phyloP scores from a whole-genome alignment of 2,113 vertebrate genomes.

The Anolis sagrei region DNA sequence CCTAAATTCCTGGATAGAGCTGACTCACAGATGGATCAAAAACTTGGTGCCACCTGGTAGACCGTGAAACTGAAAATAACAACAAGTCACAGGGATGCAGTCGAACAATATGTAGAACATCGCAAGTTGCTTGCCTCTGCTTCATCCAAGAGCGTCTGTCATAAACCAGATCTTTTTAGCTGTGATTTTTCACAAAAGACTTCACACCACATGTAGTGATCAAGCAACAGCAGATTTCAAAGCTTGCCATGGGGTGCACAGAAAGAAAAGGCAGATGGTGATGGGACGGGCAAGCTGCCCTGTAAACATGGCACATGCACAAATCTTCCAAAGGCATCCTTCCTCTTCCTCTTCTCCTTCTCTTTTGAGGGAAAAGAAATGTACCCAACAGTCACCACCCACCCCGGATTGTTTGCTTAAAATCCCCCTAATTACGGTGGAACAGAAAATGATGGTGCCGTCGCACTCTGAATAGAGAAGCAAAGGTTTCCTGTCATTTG shows the following conservation, averaged over 20 bases:
- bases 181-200: no score
- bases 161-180: neutral
- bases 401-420: slow-evolving; percentile 73
- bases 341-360: neutral
- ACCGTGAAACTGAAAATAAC: no score
- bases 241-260: neutral
- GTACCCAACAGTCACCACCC: slow-evolving; percentile 75
- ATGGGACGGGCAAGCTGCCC: neutral
- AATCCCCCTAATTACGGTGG: slow-evolving; percentile 79
- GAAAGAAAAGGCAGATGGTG: rapidly evolving
- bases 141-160: no score
- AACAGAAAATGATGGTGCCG: slow-evolving; percentile 72
- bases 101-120: no score
- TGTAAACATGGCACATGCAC: slow-evolving; percentile 53
- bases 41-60: no score
- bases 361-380: slow-evolving; percentile 63
- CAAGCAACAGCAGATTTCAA: neutral
- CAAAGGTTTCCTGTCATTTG: slow-evolving; percentile 59
- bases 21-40: no score
- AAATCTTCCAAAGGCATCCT: slow-evolving; percentile 66
- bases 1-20: no score
- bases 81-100: no score
- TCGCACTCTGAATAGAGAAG: slow-evolving; percentile 68
- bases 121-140: no score
- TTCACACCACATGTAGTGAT: slow-evolving; percentile 25